Conservation (phyloP, 2,113 vertebrate genomes). For the Tenebrosternarchus preto region DNA sequence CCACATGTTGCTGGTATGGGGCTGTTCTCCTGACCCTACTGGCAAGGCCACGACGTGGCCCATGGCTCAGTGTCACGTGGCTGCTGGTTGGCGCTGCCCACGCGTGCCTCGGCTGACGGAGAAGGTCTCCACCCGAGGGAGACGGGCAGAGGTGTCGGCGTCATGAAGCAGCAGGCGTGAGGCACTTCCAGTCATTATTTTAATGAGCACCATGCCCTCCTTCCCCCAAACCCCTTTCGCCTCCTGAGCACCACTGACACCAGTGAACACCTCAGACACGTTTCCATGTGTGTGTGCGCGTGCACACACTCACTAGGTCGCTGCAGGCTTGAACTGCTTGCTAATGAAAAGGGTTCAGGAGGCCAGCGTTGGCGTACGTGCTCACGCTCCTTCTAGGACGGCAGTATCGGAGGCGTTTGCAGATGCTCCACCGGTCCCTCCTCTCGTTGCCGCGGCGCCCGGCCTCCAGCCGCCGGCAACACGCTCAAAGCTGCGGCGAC, state of each 20-base stretch:
- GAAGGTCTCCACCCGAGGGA: constrained; percentile 66
- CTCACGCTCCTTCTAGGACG: neutral
- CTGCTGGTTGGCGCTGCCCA: constrained; percentile 34
- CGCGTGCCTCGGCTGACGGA: neutral
- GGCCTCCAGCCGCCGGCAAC: neutral
- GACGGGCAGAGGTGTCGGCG: constrained; percentile 72
- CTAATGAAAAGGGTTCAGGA: neutral
- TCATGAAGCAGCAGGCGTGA: constrained; percentile 64
- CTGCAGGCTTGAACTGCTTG: neutral
- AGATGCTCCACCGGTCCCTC: neutral
- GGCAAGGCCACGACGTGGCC: neutral
- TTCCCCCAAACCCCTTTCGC: neutral
- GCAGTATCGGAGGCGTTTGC: neutral
- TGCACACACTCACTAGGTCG: neutral
- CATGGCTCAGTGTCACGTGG: constrained; percentile 35
- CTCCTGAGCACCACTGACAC: constrained; percentile 12
- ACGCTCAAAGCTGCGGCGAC: constrained; percentile 9
- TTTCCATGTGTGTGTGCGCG: neutral
- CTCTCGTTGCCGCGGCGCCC: neutral
- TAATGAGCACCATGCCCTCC: constrained; percentile 71
- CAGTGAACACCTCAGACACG: neutral
- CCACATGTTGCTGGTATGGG: too few relatives aligned
- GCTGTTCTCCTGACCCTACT: too few relatives aligned
- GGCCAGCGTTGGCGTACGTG: too few relatives aligned
- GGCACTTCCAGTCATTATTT: constrained; percentile 73